Evolutionary conservation across 2,113 vertebrate genomes (phyloP), one percentile per base, ranked within the genome.

Genomic region (Psilopsiagon aurifrons): DNA sequence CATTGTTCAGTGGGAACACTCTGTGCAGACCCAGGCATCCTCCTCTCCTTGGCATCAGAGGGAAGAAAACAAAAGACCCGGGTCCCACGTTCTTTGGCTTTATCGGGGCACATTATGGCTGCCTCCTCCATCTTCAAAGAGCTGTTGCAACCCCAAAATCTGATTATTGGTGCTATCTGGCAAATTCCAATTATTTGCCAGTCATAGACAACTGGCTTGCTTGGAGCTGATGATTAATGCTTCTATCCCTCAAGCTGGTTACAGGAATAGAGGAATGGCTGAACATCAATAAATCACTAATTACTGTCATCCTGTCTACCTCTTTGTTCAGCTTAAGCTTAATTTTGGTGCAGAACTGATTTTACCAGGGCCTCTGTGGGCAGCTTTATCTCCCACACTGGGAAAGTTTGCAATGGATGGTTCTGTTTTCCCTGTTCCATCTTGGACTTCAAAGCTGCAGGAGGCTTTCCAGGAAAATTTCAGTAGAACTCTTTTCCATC

Each of bases 1-100:
- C 95, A 98, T 98, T 98, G 97, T 97, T 95, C 86, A 57, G 37
- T 7, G 46, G 92, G 98, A 98, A 98, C 96, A 69, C 88, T 97
- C 57, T 94, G 97, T 98, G 92, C 97, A 93, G 73, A 92, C 87
- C 47, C 88, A 90, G 97, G 73, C 97, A 97, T 37, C 60, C 97
- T 98, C 95, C 97, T 98, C 97, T 98, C 95, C 96, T 74, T 85
- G 71, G 86, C 94, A 90, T 90, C 81, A 75, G 33, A 94, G 96
- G 55, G 57, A 80, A 90, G 74, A 83, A 95, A 97, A 96, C 81
- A 96, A 92, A 97, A 91, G 70, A 27, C 81, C 63, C 92, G 46
- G 29, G 41, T 94, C 94, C 90, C 88, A 81, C 90, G 71, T 83
- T 68, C 82, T 37, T 35, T 44, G 37, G 90, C 63, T 96, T 96